Percentiles rank a stretch among this genome's conserved stretches.
Conservation (phyloP, 2,797 vertebrate species). For the Ctenosaura bakeri region DNA sequence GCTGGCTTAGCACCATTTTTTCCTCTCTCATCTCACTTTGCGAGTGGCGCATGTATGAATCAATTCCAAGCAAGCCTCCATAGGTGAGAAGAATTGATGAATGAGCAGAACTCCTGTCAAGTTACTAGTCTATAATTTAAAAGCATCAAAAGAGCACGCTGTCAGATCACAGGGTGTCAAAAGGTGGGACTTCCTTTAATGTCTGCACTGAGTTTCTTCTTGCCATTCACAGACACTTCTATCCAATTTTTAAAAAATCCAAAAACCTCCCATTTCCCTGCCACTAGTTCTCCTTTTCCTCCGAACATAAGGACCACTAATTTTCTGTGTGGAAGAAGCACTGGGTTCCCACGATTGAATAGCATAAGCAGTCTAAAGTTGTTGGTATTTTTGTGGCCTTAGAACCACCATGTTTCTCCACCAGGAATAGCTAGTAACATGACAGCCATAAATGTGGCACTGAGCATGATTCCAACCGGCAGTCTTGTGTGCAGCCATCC, state of each 20-base stretch:
- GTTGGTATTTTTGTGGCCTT: not conserved
- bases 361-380: no score
- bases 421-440: slow-evolving; percentile 79
- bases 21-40: no score
- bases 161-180: no score
- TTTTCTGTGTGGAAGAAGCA: not conserved
- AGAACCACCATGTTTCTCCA: slow-evolving; percentile 66
- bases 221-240: not conserved
- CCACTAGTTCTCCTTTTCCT: not conserved
- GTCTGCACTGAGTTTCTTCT: not conserved
- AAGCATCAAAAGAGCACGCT: no score
- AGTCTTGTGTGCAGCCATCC: slow-evolving; percentile 62
- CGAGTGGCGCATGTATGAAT: no score
- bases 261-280: not conserved
- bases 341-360: not conserved
- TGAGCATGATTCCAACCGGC: slow-evolving; percentile 82
- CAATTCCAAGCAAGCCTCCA: no score
- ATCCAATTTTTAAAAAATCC: not conserved
- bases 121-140: no score
- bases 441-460: slow-evolving; percentile 73
- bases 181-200: no score
- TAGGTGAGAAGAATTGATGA: no score
- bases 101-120: no score
- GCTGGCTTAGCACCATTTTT: no score
- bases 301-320: not conserved